phyloP scores from a whole-genome alignment of 1,140 invertebrate genomes.

The Psilanteris sp. region DNA sequence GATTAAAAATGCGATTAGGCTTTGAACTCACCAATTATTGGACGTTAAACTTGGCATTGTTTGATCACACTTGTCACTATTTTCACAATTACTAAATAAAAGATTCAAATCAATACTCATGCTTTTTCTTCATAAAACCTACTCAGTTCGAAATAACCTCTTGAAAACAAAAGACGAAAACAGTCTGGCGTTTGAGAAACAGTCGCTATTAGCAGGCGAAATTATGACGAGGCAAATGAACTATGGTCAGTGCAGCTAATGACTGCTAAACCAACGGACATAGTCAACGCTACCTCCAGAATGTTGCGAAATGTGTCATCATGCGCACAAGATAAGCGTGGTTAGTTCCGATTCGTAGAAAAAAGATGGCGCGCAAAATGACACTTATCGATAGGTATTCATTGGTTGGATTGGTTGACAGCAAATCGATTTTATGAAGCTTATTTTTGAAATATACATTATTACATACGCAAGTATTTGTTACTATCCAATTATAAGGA shows the following conservation, averaged over 20 bases:
- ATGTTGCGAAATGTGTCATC: slow-evolving; percentile 56
- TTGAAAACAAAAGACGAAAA: slow-evolving; percentile 50
- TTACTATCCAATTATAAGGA: too few species aligned
- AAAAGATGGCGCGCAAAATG: slow-evolving; percentile 17
- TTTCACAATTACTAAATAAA: slow-evolving; percentile 79
- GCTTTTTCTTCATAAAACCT: slow-evolving; percentile 73
- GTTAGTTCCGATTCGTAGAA: not conserved
- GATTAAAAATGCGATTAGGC: too few species aligned
- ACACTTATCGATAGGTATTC: too few species aligned
- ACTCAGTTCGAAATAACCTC: slow-evolving; percentile 27
- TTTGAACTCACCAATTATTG: slow-evolving; percentile 76
- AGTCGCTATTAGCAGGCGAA: slow-evolving; percentile 39
- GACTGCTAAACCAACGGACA: slow-evolving; percentile 40
- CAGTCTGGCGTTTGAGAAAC: slow-evolving; percentile 8
- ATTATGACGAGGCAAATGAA: slow-evolving; percentile 53
- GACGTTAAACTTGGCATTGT: slow-evolving; percentile 79
- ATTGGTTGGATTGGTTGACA: too few species aligned
- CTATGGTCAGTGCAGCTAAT: slow-evolving; percentile 47
- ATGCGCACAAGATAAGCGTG: slow-evolving; percentile 19
- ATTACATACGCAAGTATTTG: too few species aligned
- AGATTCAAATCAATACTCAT: slow-evolving; percentile 79
- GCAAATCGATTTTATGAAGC: too few species aligned
- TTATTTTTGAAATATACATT: too few species aligned
- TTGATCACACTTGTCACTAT: slow-evolving; percentile 76
- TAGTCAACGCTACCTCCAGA: slow-evolving; percentile 46